These are phyloP conservation scores for Calameuta pallipes DNA, from an alignment of 2,888 invertebrate genomes.

Conservation along the genomic window DNA sequence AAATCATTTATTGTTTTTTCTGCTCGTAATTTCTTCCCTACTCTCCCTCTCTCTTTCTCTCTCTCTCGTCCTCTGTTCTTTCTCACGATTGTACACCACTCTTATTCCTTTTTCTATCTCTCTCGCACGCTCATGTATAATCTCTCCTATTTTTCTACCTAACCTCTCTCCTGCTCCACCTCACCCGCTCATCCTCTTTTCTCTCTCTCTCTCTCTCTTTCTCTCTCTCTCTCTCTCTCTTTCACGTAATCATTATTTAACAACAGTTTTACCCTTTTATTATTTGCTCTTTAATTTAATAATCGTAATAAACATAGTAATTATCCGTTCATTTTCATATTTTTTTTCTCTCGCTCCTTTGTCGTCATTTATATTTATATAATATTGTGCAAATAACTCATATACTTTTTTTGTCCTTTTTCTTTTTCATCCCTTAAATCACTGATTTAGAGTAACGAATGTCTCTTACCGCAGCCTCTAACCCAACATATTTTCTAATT, in stretches of 20 bases:
- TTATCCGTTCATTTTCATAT: constrained; percentile 27
- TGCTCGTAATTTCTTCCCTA: constrained; percentile 3
- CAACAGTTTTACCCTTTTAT: constrained; percentile 48
- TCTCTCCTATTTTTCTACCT: background rate
- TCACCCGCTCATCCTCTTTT: constrained; percentile 31
- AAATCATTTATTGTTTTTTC: constrained; percentile 45
- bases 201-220: background rate
- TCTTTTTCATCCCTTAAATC: constrained; percentile 28
- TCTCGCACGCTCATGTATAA: background rate
- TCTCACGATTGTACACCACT: background rate
- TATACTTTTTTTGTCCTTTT: constrained; percentile 33
- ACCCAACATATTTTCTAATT: background rate
- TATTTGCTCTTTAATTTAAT: constrained; percentile 56
- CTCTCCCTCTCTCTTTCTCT: background rate
- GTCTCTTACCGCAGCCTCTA: constrained; percentile 46
- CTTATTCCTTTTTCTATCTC: background rate
- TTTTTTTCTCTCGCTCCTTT: background rate
- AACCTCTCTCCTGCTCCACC: background rate
- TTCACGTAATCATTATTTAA: constrained; percentile 48
- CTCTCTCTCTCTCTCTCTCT: constrained; percentile 27
- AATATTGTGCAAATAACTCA: constrained; percentile 64
- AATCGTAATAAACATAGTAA: constrained; percentile 60
- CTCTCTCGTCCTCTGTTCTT: background rate
- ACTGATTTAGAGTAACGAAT: constrained; percentile 52
- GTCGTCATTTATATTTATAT: constrained; percentile 35